These are phyloP conservation scores for Terrapene triunguis DNA, from an alignment of 2,113 vertebrate species.

Conservation along the genomic window DNA sequence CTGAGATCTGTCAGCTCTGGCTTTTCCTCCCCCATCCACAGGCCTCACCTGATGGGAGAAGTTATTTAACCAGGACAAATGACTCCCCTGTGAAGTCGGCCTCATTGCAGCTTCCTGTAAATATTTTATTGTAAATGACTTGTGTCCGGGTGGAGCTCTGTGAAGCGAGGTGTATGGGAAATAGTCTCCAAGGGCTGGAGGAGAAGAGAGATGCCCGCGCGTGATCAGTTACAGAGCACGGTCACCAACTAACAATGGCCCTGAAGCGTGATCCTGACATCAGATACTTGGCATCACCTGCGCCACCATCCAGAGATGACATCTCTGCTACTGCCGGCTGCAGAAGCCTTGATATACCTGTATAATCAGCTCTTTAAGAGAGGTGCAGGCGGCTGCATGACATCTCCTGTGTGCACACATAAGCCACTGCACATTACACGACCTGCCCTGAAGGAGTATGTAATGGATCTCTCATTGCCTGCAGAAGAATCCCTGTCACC, in stretches of 20 bases:
- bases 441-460: background rate
- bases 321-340: background rate
- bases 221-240: background rate
- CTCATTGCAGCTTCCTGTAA: slow-evolving; percentile 4
- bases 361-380: background rate
- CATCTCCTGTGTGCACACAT: background rate
- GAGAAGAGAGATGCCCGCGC: background rate
- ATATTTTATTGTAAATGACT: background rate
- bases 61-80: slow-evolving; percentile 43
- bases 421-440: fast-evolving
- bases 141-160: background rate
- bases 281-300: background rate
- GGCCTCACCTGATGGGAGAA: background rate
- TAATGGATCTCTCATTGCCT: background rate
- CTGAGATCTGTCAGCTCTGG: background rate
- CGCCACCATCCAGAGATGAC: background rate
- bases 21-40: background rate
- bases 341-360: background rate
- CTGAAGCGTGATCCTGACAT: background rate
- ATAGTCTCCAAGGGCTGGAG: background rate
- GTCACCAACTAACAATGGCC: background rate
- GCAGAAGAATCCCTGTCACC: background rate
- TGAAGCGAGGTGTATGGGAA: background rate
- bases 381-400: background rate
- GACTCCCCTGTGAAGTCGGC: background rate